Base-by-base conservation (phyloP, 2,797 vertebrate genomes). In the Bovichtus variegatus region DNA sequence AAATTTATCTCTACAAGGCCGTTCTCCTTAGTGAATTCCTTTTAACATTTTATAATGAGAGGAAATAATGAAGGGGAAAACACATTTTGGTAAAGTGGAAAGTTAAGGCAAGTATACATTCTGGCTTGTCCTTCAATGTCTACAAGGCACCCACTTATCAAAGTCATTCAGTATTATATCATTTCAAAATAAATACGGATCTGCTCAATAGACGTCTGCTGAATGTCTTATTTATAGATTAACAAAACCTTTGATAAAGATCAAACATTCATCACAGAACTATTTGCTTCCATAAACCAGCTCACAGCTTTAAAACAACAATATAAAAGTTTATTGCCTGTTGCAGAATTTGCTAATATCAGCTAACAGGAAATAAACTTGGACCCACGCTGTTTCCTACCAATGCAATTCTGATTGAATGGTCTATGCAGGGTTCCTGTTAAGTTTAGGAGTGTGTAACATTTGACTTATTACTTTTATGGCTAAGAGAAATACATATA, bases 41-140 rank as follows among this genome's bases (percentile, higher is more conserved):
- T 70, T 55, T 59, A 76, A 81, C 44, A 3, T 11, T 29, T 70
- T 12, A 58, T 36, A 64, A 44, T 10, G 50, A 74, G 36, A 60
- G 46, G 34, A 78, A 79, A 79, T 47, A 36, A 62, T 38, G 11
- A 46, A 7, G 63, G n/a, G 64, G 67, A 54, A 77, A 60, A 44
- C 16, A n/a, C 51, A 76, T 85, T 88, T 85, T 83, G 80, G 76
- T 92, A 61, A 62, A 82, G 71, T 80, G 72, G 74, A 69, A 66
- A 81, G 92, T 89, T 95, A 95, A 95, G 93, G 92, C 92, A 93
- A 80, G 64, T 87, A 46, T 81, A 86, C 65, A 82, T 86, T 89
- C 78, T 81, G 71, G 70, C 87, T 90, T 63, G 80, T 93, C 87
- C 71, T 87, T 91, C 81, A 85, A 58, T 70, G 64, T 87, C 85